A percentile compares a stretch with the other conserved stretches of the same genome.
Conservation (phyloP, 2,113 vertebrate species). For the Mus pahari region DNA sequence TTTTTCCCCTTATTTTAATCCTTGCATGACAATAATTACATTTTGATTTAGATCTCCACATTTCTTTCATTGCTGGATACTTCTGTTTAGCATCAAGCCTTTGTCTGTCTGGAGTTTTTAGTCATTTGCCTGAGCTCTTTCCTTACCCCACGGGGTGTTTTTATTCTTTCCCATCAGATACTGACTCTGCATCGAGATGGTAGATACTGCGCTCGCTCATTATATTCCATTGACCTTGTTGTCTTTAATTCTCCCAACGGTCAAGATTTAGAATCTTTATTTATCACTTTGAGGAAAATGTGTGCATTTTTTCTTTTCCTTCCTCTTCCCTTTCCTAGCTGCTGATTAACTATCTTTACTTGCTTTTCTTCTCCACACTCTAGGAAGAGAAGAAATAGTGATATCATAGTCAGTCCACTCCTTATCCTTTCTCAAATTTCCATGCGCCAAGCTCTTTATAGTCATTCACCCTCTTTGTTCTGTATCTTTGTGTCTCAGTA, state of each 20-base stretch:
- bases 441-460: neutral
- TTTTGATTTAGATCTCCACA: neutral
- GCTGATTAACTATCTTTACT: neutral
- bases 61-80: neutral
- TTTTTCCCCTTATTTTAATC: constrained; percentile 4
- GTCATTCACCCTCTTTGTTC: neutral
- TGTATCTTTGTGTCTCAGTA: neutral
- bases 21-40: neutral
- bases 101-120: constrained; percentile 19
- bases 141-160: neutral
- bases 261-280: neutral
- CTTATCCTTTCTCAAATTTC: neutral
- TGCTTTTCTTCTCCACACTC: constrained; percentile 3
- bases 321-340: neutral
- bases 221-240: neutral
- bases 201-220: neutral
- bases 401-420: neutral
- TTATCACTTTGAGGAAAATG: neutral
- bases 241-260: neutral
- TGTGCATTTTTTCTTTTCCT: neutral
- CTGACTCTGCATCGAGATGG: neutral
- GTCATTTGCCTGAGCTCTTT: neutral
- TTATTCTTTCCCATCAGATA: neutral
- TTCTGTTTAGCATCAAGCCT: neutral
- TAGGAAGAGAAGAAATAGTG: constrained; percentile 12